A percentile compares a stretch with the other conserved stretches of the same genome.
Evolutionary conservation across 2,888 invertebrate species (phyloP).

Genomic region (Oxyteleia sp.): DNA sequence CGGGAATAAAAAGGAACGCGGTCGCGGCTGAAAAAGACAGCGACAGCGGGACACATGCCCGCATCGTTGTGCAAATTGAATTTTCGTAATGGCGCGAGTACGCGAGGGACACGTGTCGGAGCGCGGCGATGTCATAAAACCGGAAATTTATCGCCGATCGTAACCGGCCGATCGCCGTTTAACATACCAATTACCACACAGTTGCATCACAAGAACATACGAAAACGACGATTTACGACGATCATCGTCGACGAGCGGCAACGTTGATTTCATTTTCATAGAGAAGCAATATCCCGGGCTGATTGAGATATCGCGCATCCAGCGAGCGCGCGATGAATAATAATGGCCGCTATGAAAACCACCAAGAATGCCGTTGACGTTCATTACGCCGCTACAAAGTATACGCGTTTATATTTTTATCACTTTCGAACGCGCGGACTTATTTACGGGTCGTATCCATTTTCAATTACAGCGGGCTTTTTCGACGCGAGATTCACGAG

Average conservation of each 20-base stretch:
- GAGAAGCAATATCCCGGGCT: constrained; percentile 39
- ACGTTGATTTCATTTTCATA: constrained; percentile 66
- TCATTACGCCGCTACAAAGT: constrained; percentile 60
- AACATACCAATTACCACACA: constrained; percentile 78
- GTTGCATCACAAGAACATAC: constrained; percentile 47
- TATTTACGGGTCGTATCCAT: constrained; percentile 33
- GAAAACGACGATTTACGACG: constrained; percentile 63
- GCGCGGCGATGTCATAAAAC: constrained; percentile 66
- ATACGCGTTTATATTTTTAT: constrained; percentile 46
- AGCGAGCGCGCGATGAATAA: constrained; percentile 65
- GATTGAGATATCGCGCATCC: constrained; percentile 70
- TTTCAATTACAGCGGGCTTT: constrained; percentile 39
- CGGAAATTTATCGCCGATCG: constrained; percentile 74
- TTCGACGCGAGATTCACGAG: constrained; percentile 10
- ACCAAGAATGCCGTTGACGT: constrained; percentile 62
- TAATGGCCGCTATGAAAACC: constrained; percentile 64
- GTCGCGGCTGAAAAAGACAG: constrained; percentile 13
- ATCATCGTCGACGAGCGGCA: constrained; percentile 48
- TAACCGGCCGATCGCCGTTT: constrained; percentile 76
- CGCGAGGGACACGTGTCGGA: constrained; percentile 61
- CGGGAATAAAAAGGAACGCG: constrained; percentile 8
- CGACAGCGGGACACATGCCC: constrained; percentile 21
- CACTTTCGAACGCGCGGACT: constrained; percentile 32
- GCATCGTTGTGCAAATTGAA: constrained; percentile 81
- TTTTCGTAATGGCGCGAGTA: constrained; percentile 80